Percentiles rank a stretch among this genome's conserved stretches.
phyloP scores from a whole-genome alignment of 2,797 vertebrate genomes.

The Hydrolagus colliei region DNA sequence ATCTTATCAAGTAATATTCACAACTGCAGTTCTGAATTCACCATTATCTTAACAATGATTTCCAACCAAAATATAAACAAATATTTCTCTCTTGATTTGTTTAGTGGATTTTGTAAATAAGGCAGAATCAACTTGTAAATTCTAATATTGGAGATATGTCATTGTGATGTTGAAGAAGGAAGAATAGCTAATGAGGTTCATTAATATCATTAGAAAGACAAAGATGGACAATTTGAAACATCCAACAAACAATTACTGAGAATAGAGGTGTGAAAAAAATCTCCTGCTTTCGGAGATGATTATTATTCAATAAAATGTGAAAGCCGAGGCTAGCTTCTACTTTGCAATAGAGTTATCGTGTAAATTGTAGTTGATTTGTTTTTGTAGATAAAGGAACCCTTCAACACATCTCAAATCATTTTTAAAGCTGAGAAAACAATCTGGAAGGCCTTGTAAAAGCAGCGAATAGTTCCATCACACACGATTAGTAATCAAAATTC shows the following conservation, averaged over 20 bases:
- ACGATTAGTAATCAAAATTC: not conserved
- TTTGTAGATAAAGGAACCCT: not conserved
- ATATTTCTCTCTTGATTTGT: not conserved
- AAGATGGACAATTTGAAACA: slow-evolving; percentile 1
- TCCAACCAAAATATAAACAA: not conserved
- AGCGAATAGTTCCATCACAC: not conserved
- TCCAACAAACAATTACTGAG: not conserved
- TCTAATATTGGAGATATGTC: not conserved
- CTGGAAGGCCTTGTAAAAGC: not conserved
- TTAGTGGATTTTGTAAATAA: not conserved
- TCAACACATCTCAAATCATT: not conserved
- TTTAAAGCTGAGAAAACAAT: not conserved
- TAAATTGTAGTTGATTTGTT: not conserved
- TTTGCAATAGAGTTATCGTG: not conserved
- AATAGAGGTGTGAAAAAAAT: not conserved
- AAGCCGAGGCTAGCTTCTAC: not conserved
- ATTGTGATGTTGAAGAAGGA: not conserved
- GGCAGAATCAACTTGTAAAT: not conserved
- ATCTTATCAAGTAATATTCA: too few relatives aligned
- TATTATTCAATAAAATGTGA: not conserved
- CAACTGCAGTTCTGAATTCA: not conserved
- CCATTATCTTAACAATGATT: not conserved
- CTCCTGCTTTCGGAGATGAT: not conserved
- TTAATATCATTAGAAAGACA: not conserved
- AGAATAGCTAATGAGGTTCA: not conserved